Base-by-base conservation (phyloP, 2,113 vertebrate species). In the Ailuropoda melanoleuca region DNA sequence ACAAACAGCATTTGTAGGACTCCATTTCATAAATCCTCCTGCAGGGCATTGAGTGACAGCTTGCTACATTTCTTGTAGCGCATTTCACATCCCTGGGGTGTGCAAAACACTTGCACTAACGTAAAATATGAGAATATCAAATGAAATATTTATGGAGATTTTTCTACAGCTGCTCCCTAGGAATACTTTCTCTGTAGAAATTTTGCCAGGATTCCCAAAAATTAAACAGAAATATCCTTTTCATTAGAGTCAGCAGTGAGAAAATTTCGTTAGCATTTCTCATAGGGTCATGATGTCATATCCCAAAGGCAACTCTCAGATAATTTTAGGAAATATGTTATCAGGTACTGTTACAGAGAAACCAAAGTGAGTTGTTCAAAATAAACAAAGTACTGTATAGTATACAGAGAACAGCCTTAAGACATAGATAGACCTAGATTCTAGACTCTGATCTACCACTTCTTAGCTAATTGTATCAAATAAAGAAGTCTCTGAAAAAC, bases 181-280 rank as follows among this genome's bases (percentile, higher is more conserved):
- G 50, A 98, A 98, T 85, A 24, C 97, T 97, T 98, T 97, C 96
- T 98, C 92, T 92, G 60, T 12, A 97, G 97, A 98, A 94, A 82
- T 60, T 62, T 86, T 96, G 84, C 87, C 94, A 98, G 98, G 97
- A 96, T 98, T 98, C 97, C 95, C 96, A 37, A 93, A 98, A 98
- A 98, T 98, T 97, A 98, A 98, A 98, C 97, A 98, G 94, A 98
- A 98, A 98, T 96, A 96, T 98, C 88, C 95, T 98, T 98, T 98
- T 97, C 98, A 98, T 98, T 97, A 97, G 96, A 98, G 97, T 95
- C 94, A 98, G 98, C 97, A 98, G 97, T 97, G 98, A 97, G 94
- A 98, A 98, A 97, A 96, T 97, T 92, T 95, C 96, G 92, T 95
- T 97, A 98, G 83, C 60, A 97, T 81, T 95, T 96, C n/a, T 43